These are phyloP conservation scores for Hypolimnas misippus DNA, from an alignment of 2,888 invertebrate species.

Conservation along the genomic window DNA sequence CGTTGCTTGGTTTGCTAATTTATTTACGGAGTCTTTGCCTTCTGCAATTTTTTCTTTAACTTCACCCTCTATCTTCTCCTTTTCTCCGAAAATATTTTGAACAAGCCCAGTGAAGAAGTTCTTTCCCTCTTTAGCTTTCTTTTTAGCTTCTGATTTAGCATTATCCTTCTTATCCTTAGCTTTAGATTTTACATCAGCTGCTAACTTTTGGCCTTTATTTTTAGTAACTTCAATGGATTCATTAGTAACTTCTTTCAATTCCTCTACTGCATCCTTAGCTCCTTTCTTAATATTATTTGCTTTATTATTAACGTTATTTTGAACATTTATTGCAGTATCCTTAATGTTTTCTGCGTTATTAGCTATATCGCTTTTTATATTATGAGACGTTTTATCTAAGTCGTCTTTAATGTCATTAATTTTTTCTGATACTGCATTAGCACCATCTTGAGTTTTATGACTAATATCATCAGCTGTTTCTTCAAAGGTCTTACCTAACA, in stretches of 20 bases:
- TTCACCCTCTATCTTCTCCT: slow-evolving; percentile 75
- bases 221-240: slow-evolving; percentile 63
- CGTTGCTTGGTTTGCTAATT: slow-evolving; percentile 61
- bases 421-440: slow-evolving; percentile 1
- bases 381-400: slow-evolving; percentile 61
- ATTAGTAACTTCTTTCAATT: slow-evolving; percentile 56
- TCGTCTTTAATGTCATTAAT: slow-evolving; percentile 54
- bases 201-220: slow-evolving; percentile 59
- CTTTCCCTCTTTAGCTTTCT: slow-evolving; percentile 76
- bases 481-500: slow-evolving; percentile 61
- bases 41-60: slow-evolving; percentile 68
- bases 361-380: slow-evolving; percentile 45
- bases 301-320: slow-evolving; percentile 58
- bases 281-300: slow-evolving; percentile 59
- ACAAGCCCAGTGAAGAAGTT: slow-evolving; percentile 75
- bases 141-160: slow-evolving; percentile 67
- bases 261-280: slow-evolving; percentile 57
- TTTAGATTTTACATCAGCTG: slow-evolving; percentile 50
- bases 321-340: slow-evolving; percentile 56
- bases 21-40: slow-evolving; percentile 67
- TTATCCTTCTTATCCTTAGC: slow-evolving; percentile 58
- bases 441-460: slow-evolving; percentile 4
- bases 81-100: slow-evolving; percentile 75
- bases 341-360: slow-evolving; percentile 56
- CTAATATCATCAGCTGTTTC: slow-evolving; percentile 55